These are phyloP conservation scores for Patiria miniata DNA, from an alignment of 35 echinoderm and acorn worm species.

Conservation along the genomic window DNA sequence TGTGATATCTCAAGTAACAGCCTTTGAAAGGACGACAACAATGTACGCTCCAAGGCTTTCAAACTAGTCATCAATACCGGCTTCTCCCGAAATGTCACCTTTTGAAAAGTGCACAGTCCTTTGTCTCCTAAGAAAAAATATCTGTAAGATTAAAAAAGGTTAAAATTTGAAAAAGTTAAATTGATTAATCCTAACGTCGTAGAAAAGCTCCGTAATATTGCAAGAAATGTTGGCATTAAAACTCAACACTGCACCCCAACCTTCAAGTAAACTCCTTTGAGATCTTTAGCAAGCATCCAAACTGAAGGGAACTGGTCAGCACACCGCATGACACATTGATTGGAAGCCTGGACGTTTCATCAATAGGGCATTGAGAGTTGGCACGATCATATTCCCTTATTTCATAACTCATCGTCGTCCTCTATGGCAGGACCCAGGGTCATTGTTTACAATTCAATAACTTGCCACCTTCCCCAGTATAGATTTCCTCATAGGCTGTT, in stretches of 20 bases:
- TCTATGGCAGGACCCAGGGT: background rate
- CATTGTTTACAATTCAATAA: constrained; percentile 10
- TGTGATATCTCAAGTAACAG: constrained; percentile 10
- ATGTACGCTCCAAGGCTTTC: background rate
- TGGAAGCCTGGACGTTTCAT: background rate
- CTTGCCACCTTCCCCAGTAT: background rate
- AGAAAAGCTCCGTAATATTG: too few species aligned
- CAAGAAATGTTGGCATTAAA: background rate
- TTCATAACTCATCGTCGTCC: background rate
- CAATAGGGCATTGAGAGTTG: background rate
- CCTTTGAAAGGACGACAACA: background rate
- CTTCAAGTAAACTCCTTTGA: background rate
- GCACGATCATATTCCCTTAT: constrained; percentile 5
- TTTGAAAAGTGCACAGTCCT: background rate
- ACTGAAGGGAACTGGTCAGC: background rate
- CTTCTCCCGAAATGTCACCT: background rate
- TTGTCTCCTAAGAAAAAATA: background rate
- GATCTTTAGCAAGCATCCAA: background rate
- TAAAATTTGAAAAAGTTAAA: background rate
- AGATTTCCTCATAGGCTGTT: constrained; percentile 6
- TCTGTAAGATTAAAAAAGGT: background rate
- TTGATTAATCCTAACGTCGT: too few species aligned
- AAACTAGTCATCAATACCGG: background rate
- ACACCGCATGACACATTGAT: background rate
- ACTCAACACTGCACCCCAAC: background rate